These are phyloP conservation scores for Phyllostomus hastatus DNA, from an alignment of 2,113 vertebrate species.

Conservation along the genomic window DNA sequence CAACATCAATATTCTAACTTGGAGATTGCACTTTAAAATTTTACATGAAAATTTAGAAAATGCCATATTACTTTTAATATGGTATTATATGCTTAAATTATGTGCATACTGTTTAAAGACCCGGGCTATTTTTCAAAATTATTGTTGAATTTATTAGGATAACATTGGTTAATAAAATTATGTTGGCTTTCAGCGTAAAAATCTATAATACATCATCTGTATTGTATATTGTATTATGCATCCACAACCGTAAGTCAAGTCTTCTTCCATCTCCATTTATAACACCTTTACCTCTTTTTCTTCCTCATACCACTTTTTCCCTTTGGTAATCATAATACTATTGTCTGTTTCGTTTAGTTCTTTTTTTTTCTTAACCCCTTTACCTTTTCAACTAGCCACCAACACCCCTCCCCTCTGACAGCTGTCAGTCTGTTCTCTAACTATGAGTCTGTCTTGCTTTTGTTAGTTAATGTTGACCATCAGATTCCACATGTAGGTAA, in stretches of 20 bases:
- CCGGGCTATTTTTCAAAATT: fast-evolving
- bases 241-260: not conserved
- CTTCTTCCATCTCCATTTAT: not conserved
- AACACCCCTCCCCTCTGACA: not conserved
- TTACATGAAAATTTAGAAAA: not conserved
- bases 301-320: not conserved
- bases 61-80: not conserved
- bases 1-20: not conserved
- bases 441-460: not conserved
- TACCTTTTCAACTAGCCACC: not conserved
- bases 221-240: not conserved
- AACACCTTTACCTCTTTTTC: not conserved
- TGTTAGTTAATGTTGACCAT: not conserved
- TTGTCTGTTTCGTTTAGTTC: not conserved
- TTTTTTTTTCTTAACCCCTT: not conserved
- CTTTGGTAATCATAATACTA: not conserved
- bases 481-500: not conserved
- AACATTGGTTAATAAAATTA: not conserved
- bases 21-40: not conserved
- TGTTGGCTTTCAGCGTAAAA: not conserved
- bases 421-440: not conserved
- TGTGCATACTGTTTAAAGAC: not conserved
- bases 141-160: not conserved
- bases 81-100: not conserved
- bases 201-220: not conserved